A percentile compares a stretch with the other conserved stretches of the same genome.
These are phyloP conservation scores for Muntiacus muntjak DNA, from an alignment of 2,113 vertebrate species.

Conservation along the genomic window DNA sequence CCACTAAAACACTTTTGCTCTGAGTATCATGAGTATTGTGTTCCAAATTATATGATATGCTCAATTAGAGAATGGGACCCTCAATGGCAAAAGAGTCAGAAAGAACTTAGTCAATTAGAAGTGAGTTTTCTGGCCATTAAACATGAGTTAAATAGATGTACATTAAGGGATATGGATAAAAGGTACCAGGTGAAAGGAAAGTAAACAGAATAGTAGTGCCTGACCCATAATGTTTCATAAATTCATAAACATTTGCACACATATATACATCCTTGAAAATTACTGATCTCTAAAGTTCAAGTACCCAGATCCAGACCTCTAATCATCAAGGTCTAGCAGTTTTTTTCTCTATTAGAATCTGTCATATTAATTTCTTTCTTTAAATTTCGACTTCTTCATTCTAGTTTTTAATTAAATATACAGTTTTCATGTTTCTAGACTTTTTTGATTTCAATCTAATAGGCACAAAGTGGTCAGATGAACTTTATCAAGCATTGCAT, in stretches of 20 bases:
- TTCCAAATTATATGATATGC: neutral
- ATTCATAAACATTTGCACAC: neutral
- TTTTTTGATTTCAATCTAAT: neutral
- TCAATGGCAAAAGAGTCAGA: neutral
- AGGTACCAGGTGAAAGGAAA: neutral
- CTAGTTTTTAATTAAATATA: neutral
- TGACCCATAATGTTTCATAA: neutral
- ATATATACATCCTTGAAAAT: neutral
- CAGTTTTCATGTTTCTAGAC: neutral
- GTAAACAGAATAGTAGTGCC: neutral
- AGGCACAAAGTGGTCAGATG: neutral
- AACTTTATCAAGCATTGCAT: neutral
- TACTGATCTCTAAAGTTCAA: neutral
- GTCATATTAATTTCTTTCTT: neutral
- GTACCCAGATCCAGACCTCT: neutral
- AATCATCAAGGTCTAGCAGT: neutral
- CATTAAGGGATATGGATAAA: neutral
- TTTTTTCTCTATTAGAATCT: neutral
- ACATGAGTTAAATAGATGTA: neutral
- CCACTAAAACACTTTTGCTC: neutral
- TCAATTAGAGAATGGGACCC: neutral
- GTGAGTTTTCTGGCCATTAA: neutral
- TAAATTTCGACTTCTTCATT: neutral
- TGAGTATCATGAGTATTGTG: neutral
- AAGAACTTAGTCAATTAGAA: neutral